These are phyloP conservation scores for Drosophila santomea DNA, from an alignment of 1,140 invertebrate genomes.

Conservation along the genomic window DNA sequence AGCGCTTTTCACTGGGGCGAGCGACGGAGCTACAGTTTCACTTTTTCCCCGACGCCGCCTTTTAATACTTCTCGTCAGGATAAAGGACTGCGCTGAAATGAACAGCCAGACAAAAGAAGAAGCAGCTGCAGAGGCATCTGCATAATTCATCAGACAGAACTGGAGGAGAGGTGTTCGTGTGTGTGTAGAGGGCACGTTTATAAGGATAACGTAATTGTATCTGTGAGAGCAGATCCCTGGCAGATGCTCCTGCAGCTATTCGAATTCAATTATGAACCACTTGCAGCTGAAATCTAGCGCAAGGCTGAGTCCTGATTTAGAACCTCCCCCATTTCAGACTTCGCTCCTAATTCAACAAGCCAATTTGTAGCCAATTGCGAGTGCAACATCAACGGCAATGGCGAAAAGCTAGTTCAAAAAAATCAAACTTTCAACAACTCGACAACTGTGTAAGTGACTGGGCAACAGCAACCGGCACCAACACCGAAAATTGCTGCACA, in stretches of 20 bases:
- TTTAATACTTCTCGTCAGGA: neutral
- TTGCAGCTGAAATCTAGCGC: slow-evolving; percentile 62
- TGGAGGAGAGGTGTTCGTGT: slow-evolving; percentile 22
- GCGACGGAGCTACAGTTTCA: slow-evolving; percentile 54
- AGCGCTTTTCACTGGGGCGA: slow-evolving; percentile 46
- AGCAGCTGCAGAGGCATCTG: slow-evolving; percentile 31
- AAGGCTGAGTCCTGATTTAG: slow-evolving; percentile 41
- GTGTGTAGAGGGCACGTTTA: neutral
- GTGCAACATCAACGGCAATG: slow-evolving; percentile 47
- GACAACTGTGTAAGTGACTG: slow-evolving; percentile 77
- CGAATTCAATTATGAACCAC: slow-evolving; percentile 56
- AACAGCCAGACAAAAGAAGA: slow-evolving; percentile 26
- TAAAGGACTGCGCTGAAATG: slow-evolving; percentile 35
- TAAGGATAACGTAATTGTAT: slow-evolving; percentile 70
- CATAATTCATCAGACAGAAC: slow-evolving; percentile 47
- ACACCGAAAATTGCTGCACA: slow-evolving; percentile 69
- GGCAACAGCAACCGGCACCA: slow-evolving; percentile 48
- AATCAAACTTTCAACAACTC: slow-evolving; percentile 72
- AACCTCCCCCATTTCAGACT: neutral
- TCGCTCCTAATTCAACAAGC: slow-evolving; percentile 65
- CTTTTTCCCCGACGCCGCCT: slow-evolving; percentile 23
- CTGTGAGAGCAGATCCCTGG: slow-evolving; percentile 6
- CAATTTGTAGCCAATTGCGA: slow-evolving; percentile 79
- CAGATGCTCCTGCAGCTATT: slow-evolving; percentile 13
- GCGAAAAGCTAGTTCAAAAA: slow-evolving; percentile 33